Conservation (phyloP, 2,113 vertebrate genomes). For the Saiga tatarica region DNA sequence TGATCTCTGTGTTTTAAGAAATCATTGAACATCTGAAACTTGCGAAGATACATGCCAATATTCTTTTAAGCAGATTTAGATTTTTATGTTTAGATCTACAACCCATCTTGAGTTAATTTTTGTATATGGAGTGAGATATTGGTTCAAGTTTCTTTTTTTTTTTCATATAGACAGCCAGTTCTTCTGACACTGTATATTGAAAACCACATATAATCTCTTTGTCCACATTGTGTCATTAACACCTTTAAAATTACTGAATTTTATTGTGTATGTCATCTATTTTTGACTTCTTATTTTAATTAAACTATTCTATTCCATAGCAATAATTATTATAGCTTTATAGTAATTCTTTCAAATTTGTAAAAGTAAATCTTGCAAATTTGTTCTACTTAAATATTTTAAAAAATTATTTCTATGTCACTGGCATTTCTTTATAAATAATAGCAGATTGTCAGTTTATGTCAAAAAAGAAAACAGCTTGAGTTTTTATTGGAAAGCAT, state of each 20-base stretch:
- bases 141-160: neutral
- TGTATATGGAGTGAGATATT: neutral
- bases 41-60: neutral
- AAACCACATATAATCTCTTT: neutral
- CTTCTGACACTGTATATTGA: neutral
- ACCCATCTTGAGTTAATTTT: neutral
- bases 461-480: neutral
- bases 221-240: neutral
- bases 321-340: neutral
- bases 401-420: neutral
- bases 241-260: neutral
- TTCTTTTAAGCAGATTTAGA: neutral
- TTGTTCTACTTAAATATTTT: neutral
- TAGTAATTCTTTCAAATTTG: neutral
- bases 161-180: neutral
- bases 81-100: neutral
- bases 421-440: neutral
- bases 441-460: neutral
- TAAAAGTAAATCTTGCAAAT: neutral
- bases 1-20: neutral
- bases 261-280: neutral
- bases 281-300: neutral
- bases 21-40: neutral
- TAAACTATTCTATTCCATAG: neutral
- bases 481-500: neutral